Percentiles rank a stretch among this genome's conserved stretches.
Conservation (phyloP, 2,888 invertebrate species). For the Aleiodes leptofemur region DNA sequence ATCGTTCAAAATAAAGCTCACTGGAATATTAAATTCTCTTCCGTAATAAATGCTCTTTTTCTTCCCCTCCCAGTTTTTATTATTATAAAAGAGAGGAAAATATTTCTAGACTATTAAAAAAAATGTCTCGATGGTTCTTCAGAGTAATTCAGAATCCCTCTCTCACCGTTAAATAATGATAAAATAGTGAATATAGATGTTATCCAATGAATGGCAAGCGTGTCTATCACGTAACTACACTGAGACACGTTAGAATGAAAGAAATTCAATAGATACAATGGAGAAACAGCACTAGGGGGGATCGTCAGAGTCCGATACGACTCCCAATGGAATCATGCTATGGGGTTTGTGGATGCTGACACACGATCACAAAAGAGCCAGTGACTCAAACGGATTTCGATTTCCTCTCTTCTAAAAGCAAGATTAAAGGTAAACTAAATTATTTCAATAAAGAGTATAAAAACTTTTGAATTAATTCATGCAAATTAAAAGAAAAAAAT, state of each 20-base stretch:
- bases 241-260: constrained; percentile 50
- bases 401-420: constrained; percentile 10
- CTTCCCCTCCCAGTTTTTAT: too few species aligned
- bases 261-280: constrained; percentile 55
- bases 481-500: constrained; percentile 1
- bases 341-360: constrained; percentile 41
- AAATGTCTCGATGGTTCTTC: neutral
- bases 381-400: constrained; percentile 40
- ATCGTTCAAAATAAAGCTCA: too few species aligned
- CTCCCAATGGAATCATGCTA: constrained; percentile 36
- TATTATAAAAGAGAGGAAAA: too few species aligned
- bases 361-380: constrained; percentile 42
- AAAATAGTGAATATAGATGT: constrained; percentile 13
- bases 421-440: neutral
- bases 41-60: too few species aligned
- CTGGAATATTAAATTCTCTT: too few species aligned
- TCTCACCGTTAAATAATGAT: constrained; percentile 2
- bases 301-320: constrained; percentile 40
- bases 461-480: neutral
- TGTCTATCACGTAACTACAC: constrained; percentile 49
- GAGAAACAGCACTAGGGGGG: constrained; percentile 40
- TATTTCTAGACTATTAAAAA: too few species aligned
- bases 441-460: too few species aligned
- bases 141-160: neutral
- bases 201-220: neutral